phyloP scores from a whole-genome alignment of 37 sponge, comb jelly and placozoan species.

The Spongia lamella region DNA sequence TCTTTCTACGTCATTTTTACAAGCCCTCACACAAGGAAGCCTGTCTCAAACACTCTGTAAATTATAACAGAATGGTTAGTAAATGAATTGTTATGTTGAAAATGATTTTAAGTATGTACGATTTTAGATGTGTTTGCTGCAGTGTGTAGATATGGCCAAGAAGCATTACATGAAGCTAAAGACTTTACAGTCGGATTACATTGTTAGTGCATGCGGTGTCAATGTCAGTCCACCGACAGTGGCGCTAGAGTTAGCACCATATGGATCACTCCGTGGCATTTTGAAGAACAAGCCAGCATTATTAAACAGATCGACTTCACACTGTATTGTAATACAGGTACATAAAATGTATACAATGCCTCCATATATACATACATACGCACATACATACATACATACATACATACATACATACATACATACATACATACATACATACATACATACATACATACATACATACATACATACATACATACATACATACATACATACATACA shows the following conservation, averaged over 20 bases:
- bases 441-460: no score
- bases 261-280: slow-evolving; percentile 39
- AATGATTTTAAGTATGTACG: neutral
- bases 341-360: neutral
- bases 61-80: no score
- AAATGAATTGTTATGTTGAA: neutral
- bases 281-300: neutral
- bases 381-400: neutral
- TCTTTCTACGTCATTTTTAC: slow-evolving; percentile 8
- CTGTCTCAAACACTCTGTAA: no score
- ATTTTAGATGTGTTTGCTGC: neutral
- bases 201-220: neutral
- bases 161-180: neutral
- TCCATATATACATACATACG: neutral
- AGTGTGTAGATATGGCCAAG: neutral
- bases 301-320: slow-evolving; percentile 23
- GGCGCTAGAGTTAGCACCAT: slow-evolving; percentile 62
- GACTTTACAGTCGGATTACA: no score
- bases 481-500: no score
- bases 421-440: no score
- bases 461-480: no score
- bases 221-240: slow-evolving; percentile 28
- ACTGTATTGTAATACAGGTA: slow-evolving; percentile 67
- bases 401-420: neutral
- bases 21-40: no score